Evolutionary conservation across 2,888 invertebrate genomes (phyloP).

Genomic region (Portevinia maculata): DNA sequence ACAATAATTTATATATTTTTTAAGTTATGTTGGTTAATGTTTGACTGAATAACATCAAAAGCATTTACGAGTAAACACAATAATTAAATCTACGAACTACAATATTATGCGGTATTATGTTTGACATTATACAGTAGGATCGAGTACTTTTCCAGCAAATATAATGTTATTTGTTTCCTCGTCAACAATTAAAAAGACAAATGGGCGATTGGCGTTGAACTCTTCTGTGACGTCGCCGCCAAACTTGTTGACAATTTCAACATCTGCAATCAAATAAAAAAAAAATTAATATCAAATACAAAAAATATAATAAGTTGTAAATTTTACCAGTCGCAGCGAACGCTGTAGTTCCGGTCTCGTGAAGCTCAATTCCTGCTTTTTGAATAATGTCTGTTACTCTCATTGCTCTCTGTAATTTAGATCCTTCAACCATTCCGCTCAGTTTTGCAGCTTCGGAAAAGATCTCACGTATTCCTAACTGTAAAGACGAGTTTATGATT

Average conservation of each 20-base stretch:
- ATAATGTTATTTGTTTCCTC: slow-evolving; percentile 88
- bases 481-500: slow-evolving; percentile 74
- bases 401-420: slow-evolving; percentile 83
- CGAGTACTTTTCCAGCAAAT: slow-evolving; percentile 89
- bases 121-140: slow-evolving; percentile 83
- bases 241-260: slow-evolving; percentile 88
- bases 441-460: slow-evolving; percentile 89
- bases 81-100: slow-evolving; percentile 23
- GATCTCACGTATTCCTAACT: slow-evolving; percentile 89
- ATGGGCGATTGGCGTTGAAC: slow-evolving; percentile 89
- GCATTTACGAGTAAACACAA: slow-evolving; percentile 11
- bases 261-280: slow-evolving; percentile 82
- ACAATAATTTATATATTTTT: not conserved
- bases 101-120: not conserved
- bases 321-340: slow-evolving; percentile 85
- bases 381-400: slow-evolving; percentile 89
- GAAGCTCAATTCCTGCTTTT: slow-evolving; percentile 89
- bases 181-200: slow-evolving; percentile 91
- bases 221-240: slow-evolving; percentile 85
- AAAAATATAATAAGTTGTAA: not conserved
- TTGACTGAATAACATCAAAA: slow-evolving; percentile 11
- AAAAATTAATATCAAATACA: not conserved
- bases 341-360: slow-evolving; percentile 89
- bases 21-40: not conserved
- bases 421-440: slow-evolving; percentile 87